These are phyloP conservation scores for Rhingia rostrata DNA, from an alignment of 2,888 invertebrate genomes.

Conservation along the genomic window DNA sequence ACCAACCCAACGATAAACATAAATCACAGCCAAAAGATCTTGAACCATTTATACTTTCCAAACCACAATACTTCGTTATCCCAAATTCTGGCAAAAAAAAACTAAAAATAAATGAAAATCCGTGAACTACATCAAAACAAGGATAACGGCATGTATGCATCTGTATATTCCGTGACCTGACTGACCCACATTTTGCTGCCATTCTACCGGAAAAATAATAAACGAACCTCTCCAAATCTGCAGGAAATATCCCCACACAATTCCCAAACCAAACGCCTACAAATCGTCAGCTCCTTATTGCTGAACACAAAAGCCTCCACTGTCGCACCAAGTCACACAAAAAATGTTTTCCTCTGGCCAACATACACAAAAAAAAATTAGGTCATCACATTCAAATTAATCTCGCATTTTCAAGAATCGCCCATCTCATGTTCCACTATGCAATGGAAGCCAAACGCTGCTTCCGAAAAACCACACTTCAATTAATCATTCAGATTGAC, in stretches of 20 bases:
- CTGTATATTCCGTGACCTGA: too few relatives aligned
- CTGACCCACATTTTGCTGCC: too few relatives aligned
- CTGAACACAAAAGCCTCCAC: conserved; percentile 43
- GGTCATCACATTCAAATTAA: conserved; percentile 69
- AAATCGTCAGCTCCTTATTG: conserved; percentile 32
- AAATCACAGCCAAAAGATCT: too few relatives aligned
- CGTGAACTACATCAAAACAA: too few relatives aligned
- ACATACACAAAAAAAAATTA: conserved; percentile 34
- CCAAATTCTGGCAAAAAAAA: too few relatives aligned
- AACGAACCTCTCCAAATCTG: not conserved
- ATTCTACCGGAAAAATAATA: too few relatives aligned
- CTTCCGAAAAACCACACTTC: conserved; percentile 55
- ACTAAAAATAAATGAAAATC: too few relatives aligned
- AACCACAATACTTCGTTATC: too few relatives aligned
- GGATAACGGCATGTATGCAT: too few relatives aligned
- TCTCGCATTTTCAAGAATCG: conserved; percentile 44
- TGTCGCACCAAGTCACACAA: conserved; percentile 33
- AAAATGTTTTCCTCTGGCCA: not conserved
- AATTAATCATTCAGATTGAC: conserved; percentile 72
- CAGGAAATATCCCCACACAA: not conserved
- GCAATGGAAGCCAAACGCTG: conserved; percentile 28
- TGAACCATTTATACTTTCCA: too few relatives aligned
- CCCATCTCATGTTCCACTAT: conserved; percentile 24
- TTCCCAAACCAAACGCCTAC: conserved; percentile 10
- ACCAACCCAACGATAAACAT: too few relatives aligned